Base-by-base conservation (phyloP, 2,113 vertebrate species). In the Platycercus adscitus region DNA sequence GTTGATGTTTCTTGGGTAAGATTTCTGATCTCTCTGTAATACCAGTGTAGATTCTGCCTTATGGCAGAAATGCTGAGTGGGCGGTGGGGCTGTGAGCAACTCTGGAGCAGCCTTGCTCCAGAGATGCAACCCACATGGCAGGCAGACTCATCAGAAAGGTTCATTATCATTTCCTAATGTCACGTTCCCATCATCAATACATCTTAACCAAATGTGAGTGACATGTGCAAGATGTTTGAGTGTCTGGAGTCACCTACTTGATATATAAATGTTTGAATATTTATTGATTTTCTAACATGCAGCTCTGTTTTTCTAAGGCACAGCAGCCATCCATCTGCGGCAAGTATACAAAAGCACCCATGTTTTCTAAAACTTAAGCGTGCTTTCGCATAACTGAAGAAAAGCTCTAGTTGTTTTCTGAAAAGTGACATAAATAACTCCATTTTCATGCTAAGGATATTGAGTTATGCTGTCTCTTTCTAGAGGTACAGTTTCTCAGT, bases 151-250 rank as follows among this genome's bases (percentile, higher is more conserved):
- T 87, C 84, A 95, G 39, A 95, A 90, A 75, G 49, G 26, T 66
- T 96, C 28, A 78, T 95, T 94, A 96, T n/a, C 6, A 72, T 96
- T 95, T 95, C 44, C 66, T 96, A 93, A 87, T 87, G 89, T 86
- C 88, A 78, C 29, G 44, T 77, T 78, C 21, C 37, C 60, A 76
- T 92, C 63, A 37, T 78, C 63, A 76, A 73, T 89, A 61, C 56
- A 87, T 31, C 44, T 73, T 64, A 81, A 82, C 50, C 79, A 70
- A 93, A 91, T 88, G 88, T 6, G 13, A 96, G 83, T 1, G 52
- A 53, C 68, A 86, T 68, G 31, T 75, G 39, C 28, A 35, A 92
- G 88, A 65, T 72, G 13, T 84, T 81, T 89, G 83, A 75, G 43
- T 82, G 80, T 88, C 91, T 92, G 88, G 64, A 37, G 18, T 93